Conservation (phyloP, 2,113 vertebrate genomes). For the Seriola quinqueradiata region DNA sequence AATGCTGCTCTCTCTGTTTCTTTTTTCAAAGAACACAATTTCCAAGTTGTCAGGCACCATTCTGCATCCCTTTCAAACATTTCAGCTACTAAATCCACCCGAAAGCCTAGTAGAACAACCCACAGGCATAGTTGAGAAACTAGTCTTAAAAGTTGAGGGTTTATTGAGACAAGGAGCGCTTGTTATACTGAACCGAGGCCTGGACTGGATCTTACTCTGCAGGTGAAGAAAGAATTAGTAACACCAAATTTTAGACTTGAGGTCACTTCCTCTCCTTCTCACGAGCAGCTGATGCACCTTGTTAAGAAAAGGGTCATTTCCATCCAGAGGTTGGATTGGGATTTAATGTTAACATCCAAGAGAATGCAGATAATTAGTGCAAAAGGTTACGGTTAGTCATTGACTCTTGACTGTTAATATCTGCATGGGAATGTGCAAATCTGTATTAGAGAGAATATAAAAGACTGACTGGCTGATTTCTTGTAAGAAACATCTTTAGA, state of each 20-base stretch:
- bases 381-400: not conserved
- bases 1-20: constrained; percentile 37
- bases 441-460: too few relatives aligned
- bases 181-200: constrained; percentile 31
- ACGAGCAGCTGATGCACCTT: too few relatives aligned
- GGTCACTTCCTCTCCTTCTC: constrained; percentile 2
- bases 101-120: constrained; percentile 17
- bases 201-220: constrained; percentile 24
- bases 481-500: not conserved
- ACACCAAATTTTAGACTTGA: constrained; percentile 8
- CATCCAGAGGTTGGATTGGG: not conserved
- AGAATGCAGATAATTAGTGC: not conserved
- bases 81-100: constrained; percentile 42
- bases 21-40: not conserved
- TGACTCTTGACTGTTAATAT: too few relatives aligned
- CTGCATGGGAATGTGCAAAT: not conserved
- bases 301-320: not conserved
- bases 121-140: constrained; percentile 15
- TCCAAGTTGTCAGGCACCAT: constrained; percentile 13
- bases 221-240: constrained; percentile 12
- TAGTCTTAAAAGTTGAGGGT: constrained; percentile 41
- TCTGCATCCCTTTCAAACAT: constrained; percentile 44
- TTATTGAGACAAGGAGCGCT: constrained; percentile 47
- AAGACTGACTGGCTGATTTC: not conserved
- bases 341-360: too few relatives aligned